These are phyloP conservation scores for Paraescarpia echinospica DNA, from an alignment of 1,140 invertebrate species.

Conservation along the genomic window DNA sequence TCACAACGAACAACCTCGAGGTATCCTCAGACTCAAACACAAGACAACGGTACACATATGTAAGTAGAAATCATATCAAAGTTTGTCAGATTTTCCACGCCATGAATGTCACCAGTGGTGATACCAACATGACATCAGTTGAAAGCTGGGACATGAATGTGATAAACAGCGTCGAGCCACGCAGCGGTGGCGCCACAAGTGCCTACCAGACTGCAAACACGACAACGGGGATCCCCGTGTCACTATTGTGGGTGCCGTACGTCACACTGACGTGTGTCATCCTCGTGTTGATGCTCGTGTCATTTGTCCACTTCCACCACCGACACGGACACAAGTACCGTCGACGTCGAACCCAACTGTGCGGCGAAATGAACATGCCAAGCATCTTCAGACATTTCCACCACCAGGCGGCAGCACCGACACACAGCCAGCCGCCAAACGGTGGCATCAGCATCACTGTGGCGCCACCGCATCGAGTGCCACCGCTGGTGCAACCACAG, in stretches of 20 bases:
- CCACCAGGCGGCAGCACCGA: background rate
- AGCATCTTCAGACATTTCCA: constrained; percentile 17
- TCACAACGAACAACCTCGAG: background rate
- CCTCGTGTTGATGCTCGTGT: constrained; percentile 24
- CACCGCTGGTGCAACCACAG: background rate
- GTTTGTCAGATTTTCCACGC: background rate
- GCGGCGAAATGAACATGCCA: constrained; percentile 23
- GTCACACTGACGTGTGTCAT: constrained; percentile 22
- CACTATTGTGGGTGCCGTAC: constrained; percentile 30
- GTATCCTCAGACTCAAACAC: too few species aligned
- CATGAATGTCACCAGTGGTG: constrained; percentile 3
- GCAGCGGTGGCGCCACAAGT: background rate
- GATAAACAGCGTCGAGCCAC: background rate
- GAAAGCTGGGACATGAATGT: background rate
- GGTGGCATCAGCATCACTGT: constrained; percentile 14
- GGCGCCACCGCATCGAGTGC: background rate
- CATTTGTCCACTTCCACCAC: constrained; percentile 29
- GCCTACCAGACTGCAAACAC: background rate
- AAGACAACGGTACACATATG: background rate
- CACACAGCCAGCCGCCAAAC: constrained; percentile 12
- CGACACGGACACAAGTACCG: constrained; percentile 31
- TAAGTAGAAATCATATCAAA: background rate
- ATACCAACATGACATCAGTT: background rate
- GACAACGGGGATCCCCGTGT: constrained; percentile 13
- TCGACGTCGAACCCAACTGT: constrained; percentile 25